phyloP scores from a whole-genome alignment of 2,797 vertebrate genomes.

The Lacerta agilis region DNA sequence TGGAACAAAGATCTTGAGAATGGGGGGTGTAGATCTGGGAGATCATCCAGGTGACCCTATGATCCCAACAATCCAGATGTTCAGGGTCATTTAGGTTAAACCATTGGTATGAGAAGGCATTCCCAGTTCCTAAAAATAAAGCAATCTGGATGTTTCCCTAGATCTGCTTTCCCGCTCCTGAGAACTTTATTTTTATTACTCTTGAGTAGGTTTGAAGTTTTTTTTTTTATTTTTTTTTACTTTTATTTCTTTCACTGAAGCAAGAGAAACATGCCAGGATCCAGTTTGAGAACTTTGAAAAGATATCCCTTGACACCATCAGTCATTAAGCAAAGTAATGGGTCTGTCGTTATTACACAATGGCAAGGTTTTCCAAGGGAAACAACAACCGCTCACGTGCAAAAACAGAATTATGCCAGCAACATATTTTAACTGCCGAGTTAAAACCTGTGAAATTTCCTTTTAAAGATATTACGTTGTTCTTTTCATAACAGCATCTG shows the following conservation, averaged over 20 bases:
- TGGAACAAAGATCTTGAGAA: no score
- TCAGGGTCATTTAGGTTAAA: not conserved
- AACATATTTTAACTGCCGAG: not conserved
- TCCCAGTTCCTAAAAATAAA: not conserved
- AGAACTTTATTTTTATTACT: not conserved
- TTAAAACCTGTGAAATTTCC: not conserved
- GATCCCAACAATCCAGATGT: not conserved
- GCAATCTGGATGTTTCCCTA: not conserved
- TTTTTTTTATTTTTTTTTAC: not conserved
- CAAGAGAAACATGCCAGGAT: not conserved
- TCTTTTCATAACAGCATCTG: not conserved
- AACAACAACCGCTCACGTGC: not conserved
- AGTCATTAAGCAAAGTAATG: conserved; percentile 17
- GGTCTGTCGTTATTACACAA: conserved; percentile 19
- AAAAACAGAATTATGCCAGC: not conserved
- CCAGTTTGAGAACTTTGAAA: not conserved
- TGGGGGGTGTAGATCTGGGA: not conserved
- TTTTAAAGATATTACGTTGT: not conserved
- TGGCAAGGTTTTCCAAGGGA: conserved; percentile 42
- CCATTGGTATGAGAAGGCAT: not conserved
- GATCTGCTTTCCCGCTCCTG: not conserved
- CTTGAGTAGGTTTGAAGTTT: not conserved
- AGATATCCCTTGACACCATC: conserved; percentile 2
- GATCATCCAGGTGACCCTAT: not conserved
- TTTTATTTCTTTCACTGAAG: no score